Conservation (phyloP, 2,113 vertebrate genomes). For the Perca fluviatilis region DNA sequence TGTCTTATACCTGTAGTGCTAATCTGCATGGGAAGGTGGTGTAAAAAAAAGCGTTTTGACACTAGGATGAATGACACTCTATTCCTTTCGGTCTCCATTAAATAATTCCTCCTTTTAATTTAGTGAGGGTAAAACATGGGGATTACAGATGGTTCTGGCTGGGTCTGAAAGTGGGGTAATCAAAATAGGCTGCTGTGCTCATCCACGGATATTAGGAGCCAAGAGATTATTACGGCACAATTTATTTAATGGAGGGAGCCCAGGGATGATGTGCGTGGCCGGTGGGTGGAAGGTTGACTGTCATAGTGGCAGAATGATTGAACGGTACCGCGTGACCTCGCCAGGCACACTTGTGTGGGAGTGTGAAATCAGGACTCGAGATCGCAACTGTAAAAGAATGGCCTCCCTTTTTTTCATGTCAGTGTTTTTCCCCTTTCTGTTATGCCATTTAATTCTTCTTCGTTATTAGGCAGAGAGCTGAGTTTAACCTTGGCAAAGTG, state of each 20-base stretch:
- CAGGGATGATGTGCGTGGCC: constrained; percentile 68
- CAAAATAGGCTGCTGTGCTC: constrained; percentile 82
- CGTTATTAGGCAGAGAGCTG: constrained; percentile 42
- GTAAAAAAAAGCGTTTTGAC: constrained; percentile 28
- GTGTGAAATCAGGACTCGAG: constrained; percentile 60
- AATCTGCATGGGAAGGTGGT: constrained; percentile 39
- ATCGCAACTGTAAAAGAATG: constrained; percentile 44
- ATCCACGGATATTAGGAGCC: constrained; percentile 82
- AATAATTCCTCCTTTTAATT: constrained; percentile 81
- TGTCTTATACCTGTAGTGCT: constrained; percentile 4
- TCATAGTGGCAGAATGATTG: constrained; percentile 77
- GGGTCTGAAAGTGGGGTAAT: constrained; percentile 84
- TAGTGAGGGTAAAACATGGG: constrained; percentile 78
- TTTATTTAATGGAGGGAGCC: constrained; percentile 88
- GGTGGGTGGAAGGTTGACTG: constrained; percentile 70
- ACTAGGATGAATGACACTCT: constrained; percentile 56
- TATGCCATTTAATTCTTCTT: constrained; percentile 56
- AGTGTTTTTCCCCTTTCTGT: neutral
- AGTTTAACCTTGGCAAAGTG: constrained; percentile 69
- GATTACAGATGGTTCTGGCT: constrained; percentile 81
- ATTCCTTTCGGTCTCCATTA: constrained; percentile 56
- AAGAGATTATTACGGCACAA: constrained; percentile 87
- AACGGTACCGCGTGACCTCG: constrained; percentile 71
- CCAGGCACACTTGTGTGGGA: constrained; percentile 61
- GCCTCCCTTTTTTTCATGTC: constrained; percentile 15